Percentiles rank a stretch among this genome's conserved stretches.
Evolutionary conservation across 2,797 vertebrate species (phyloP).

Genomic region (Halcyon badia): DNA sequence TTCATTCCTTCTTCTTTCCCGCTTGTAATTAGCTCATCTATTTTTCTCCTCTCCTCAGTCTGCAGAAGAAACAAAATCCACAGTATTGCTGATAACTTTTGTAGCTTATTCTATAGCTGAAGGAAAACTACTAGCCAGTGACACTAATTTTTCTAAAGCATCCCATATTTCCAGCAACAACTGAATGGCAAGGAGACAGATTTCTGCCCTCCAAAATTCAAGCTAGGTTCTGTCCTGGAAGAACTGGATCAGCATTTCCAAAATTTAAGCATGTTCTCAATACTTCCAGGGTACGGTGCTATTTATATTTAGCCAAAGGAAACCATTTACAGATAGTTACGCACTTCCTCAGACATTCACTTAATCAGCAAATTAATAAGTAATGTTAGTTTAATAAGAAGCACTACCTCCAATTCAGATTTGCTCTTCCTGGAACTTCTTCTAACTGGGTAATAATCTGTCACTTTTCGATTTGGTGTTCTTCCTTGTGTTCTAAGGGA

Average conservation of each 20-base stretch:
- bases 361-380: neutral
- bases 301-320: neutral
- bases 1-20: conserved; percentile 97
- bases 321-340: neutral
- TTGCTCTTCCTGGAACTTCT: conserved; percentile 95
- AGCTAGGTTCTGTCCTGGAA: neutral
- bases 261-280: neutral
- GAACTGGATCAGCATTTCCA: neutral
- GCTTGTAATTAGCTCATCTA: conserved; percentile 91
- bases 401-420: conserved; percentile 90
- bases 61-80: conserved; percentile 69
- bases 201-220: neutral
- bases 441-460: conserved; percentile 94
- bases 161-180: neutral
- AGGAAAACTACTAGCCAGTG: neutral
- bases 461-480: conserved; percentile 91
- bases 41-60: conserved; percentile 92
- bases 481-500: conserved; percentile 82
- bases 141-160: neutral
- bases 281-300: neutral
- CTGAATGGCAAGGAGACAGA: neutral
- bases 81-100: neutral
- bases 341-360: neutral
- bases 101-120: neutral
- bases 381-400: neutral